Conservation (phyloP, 2,888 invertebrate genomes). For the Apamea epomidion region DNA sequence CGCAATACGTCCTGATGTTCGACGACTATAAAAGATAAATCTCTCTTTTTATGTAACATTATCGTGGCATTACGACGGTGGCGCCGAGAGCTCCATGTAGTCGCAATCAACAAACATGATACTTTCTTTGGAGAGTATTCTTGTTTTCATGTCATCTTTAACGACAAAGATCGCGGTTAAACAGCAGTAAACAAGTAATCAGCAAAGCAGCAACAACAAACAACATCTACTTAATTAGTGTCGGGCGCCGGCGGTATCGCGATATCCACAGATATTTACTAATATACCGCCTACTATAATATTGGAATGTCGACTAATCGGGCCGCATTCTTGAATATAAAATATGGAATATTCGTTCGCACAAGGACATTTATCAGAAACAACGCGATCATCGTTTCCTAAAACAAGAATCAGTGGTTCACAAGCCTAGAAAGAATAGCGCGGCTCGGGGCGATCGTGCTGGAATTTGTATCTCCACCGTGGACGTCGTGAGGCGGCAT, state of each 20-base stretch:
- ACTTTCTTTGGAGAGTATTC: conserved; percentile 26
- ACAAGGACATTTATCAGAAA: conserved; percentile 81
- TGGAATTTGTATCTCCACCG: conserved; percentile 80
- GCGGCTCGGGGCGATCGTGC: conserved; percentile 81
- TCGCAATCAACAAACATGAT: conserved; percentile 27
- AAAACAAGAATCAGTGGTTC: conserved; percentile 49
- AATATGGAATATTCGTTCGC: conserved; percentile 80
- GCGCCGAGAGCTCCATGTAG: conserved; percentile 35
- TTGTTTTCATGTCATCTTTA: conserved; percentile 4
- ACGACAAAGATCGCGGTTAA: conserved; percentile 21
- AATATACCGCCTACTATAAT: conserved; percentile 82
- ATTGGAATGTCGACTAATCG: conserved; percentile 86
- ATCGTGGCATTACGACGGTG: conserved; percentile 27
- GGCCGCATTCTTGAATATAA: conserved; percentile 87
- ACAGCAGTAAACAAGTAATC: conserved; percentile 43
- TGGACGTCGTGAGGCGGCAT: conserved; percentile 88
- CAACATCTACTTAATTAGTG: conserved; percentile 76
- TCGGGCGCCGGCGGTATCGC: conserved; percentile 81
- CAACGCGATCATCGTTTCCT: conserved; percentile 67
- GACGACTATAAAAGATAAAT: conserved; percentile 47
- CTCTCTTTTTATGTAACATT: conserved; percentile 66
- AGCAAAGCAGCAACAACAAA: conserved; percentile 67
- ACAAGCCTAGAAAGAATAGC: conserved; percentile 69
- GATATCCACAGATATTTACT: conserved; percentile 83
- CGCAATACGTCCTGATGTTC: conserved; percentile 54